Base-by-base conservation (phyloP, 1,140 invertebrate species). In the Euglossa dilemma region DNA sequence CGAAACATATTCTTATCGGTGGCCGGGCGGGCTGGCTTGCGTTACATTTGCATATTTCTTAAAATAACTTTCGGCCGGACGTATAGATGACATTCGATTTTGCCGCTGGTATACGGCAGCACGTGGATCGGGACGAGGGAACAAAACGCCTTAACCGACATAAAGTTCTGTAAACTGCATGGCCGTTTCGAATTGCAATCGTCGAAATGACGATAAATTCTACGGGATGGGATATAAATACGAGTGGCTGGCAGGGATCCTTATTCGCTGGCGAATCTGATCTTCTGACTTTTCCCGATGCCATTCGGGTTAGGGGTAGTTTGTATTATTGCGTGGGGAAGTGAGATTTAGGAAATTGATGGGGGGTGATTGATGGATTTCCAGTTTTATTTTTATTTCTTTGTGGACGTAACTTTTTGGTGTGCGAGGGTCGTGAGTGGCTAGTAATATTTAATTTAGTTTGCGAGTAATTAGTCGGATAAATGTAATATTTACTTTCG, bases 1-100 rank as follows among this genome's bases (percentile, higher is more conserved):
- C 74, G 57, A 64, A 83, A 86, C 79, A 78, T 86, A 79, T 86
- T 83, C 70, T 79, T 82, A 80, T 61, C 85, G 80, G 36, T n/a
- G n/a, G n/a, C 64, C 45, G 23, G 6, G 43, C 76, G 76, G 52
- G 63, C 50, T 18, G 71, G 71, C 47, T 45, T 56, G 57, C 59
- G 63, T 69, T 69, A 59, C 20, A 70, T 75, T 83, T 73, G 71
- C 61, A 76, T 76, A 57, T 56, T 50, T 76, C 52, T 67, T 20
- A 16, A 54, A 52, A 67, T 64, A 57, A 82, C 18, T 56, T 67
- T 72, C 7, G 36, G 36, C 25, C n/a, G 69, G 5, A 6, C n/a
- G 18, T 25, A 25, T 50, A 64, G n/a, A 56, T 23, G 78, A 54
- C 54, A 66, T 75, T 76, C 72, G 72, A 82, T 82, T 82, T 56